Conservation (phyloP, 2,113 vertebrate genomes). For the Heloderma charlesbogerti region DNA sequence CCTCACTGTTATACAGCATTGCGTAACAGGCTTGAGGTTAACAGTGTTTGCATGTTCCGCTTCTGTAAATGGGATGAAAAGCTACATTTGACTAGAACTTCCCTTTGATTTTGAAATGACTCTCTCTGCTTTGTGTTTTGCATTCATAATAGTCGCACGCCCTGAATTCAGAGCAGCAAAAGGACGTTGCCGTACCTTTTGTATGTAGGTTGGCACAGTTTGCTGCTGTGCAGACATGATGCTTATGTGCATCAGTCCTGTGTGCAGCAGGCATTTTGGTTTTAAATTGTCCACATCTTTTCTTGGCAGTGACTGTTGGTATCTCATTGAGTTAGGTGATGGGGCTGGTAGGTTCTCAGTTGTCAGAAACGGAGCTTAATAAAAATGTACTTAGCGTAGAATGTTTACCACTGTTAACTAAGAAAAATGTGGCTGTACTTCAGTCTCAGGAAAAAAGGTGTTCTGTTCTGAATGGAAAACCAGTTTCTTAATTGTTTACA, state of each 20-base stretch:
- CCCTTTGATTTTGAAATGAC: background rate
- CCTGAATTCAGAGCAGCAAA: constrained; percentile 1
- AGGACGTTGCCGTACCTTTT: background rate
- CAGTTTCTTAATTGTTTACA: constrained; percentile 8
- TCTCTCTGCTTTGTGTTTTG: background rate
- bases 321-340: background rate
- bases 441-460: background rate
- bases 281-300: constrained; percentile 4
- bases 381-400: background rate
- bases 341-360: background rate
- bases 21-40: background rate
- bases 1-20: background rate
- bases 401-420: background rate
- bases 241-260: background rate
- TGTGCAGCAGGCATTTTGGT: background rate
- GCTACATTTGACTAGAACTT: background rate
- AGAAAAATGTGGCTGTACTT: background rate
- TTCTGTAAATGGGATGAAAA: background rate
- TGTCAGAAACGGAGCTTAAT: background rate
- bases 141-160: background rate
- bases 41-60: background rate
- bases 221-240: background rate
- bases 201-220: background rate
- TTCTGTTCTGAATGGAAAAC: background rate
- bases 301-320: background rate